Percentiles rank a stretch among this genome's conserved stretches.
phyloP scores from a whole-genome alignment of 1,140 invertebrate species.

The Drosophila kurseongensis region DNA sequence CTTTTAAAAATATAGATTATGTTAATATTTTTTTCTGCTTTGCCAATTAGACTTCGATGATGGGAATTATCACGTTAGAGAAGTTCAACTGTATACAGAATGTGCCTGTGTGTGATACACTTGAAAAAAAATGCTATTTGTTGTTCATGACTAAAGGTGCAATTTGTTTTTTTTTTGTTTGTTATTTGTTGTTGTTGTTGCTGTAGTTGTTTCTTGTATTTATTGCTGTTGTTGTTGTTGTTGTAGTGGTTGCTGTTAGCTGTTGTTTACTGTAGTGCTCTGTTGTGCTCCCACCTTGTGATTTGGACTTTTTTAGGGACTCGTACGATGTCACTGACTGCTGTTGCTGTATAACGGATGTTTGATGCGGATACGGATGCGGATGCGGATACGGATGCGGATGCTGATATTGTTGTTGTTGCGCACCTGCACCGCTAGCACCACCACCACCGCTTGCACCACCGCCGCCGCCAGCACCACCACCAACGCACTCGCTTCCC shows the following conservation, averaged over 20 bases:
- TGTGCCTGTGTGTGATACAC: slow-evolving; percentile 29
- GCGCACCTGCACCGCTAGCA: slow-evolving; percentile 68
- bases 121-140: slow-evolving; percentile 17
- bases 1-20: not conserved
- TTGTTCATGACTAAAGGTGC: slow-evolving; percentile 16
- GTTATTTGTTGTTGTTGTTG: slow-evolving; percentile 20
- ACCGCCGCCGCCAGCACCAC: slow-evolving; percentile 17
- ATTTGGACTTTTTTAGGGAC: slow-evolving; percentile 89
- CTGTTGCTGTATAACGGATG: slow-evolving; percentile 77
- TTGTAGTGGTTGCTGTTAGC: slow-evolving; percentile 30
- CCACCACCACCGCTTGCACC: slow-evolving; percentile 28
- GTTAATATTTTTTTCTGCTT: too few relatives aligned
- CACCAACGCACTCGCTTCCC: slow-evolving; percentile 16
- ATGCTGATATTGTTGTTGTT: slow-evolving; percentile 61
- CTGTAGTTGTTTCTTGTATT: slow-evolving; percentile 43
- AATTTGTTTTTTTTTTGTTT: slow-evolving; percentile 21
- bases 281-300: slow-evolving; percentile 92
- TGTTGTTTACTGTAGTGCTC: slow-evolving; percentile 52
- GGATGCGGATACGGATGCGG: slow-evolving; percentile 55
- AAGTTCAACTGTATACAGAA: slow-evolving; percentile 30
- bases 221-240: slow-evolving; percentile 31
- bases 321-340: slow-evolving; percentile 80
- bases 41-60: too few relatives aligned
- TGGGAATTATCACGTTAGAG: not conserved
- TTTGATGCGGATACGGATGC: slow-evolving; percentile 71